Evolutionary conservation across 2,888 invertebrate species (phyloP), one percentile per base, ranked within the genome.

Genomic region (Crossocerus cetratus): DNA sequence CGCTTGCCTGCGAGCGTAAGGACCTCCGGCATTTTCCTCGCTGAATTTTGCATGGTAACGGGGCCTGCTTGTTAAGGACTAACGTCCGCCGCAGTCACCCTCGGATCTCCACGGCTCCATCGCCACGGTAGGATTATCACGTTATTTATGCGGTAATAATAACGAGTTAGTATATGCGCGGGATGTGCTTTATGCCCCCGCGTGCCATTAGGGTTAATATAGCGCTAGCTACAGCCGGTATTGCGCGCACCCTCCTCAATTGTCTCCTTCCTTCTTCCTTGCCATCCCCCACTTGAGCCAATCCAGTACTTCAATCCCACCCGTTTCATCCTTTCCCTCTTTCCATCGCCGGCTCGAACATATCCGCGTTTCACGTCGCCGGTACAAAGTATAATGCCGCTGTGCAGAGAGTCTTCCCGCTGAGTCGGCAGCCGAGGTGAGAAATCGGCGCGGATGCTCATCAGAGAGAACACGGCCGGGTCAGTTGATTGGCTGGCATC

Each of bases 121-220:
- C 77, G 75, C 80, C 85, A 85, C 83, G 80, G 80, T 80, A 78
- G 88, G 89, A 90, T 90, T 89, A 90, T 89, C 90, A 84, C 86
- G 89, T 89, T 89, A 89, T 90, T 90, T 90, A 90, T 90, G 87
- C 87, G 87, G 88, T 87, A 89, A 90, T 90, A 90, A 90, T 90
- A 89, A 89, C 89, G 89, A 90, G 88, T 88, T 89, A 88, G 86
- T 87, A 81, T 88, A 88, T 87, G 88, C 89, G 88, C 88, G 86
- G 89, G 89, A 88, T 90, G 89, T 89, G 89, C 89, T 90, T 90
- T 90, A 90, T 89, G 87, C 87, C 86, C 86, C 87, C 83, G 88
- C 86, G 83, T 88, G 83, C 88, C 90, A 88, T 90, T 90, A 90
- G 88, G 89, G 90, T 88, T 89, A 89, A 89, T 88, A 89, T 87